Conservation (phyloP, 2,113 vertebrate species). For the Rhea americana region DNA sequence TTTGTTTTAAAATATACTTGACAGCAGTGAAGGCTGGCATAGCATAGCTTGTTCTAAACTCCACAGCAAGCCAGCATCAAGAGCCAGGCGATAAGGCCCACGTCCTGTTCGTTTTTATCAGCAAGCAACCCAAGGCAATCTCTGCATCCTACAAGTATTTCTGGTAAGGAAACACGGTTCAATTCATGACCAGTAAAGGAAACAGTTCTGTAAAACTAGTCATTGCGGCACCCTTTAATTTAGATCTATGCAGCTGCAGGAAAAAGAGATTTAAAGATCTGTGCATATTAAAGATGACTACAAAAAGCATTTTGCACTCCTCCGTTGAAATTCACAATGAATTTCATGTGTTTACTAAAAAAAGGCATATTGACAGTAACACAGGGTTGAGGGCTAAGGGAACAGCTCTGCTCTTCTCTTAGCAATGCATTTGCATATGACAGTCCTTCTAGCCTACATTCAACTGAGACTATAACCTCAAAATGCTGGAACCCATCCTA, state of each 20-base stretch:
- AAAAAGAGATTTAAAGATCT: background rate
- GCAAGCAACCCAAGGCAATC: background rate
- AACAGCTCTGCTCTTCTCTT: background rate
- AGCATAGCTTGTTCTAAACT: background rate
- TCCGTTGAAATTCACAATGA: background rate
- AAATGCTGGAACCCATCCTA: rapidly evolving
- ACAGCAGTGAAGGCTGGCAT: rapidly evolving
- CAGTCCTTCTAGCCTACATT: background rate
- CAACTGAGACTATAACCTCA: background rate
- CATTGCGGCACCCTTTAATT: no score
- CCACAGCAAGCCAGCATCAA: rapidly evolving
- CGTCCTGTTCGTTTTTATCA: background rate
- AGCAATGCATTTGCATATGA: background rate
- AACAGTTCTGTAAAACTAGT: background rate
- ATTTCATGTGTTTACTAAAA: background rate
- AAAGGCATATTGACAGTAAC: background rate
- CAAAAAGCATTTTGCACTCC: background rate
- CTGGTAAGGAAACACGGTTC: background rate
- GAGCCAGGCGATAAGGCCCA: background rate
- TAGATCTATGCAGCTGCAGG: background rate
- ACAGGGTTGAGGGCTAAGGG: background rate
- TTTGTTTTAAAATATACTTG: background rate
- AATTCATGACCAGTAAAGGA: background rate
- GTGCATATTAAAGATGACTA: background rate
- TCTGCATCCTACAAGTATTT: background rate